Conservation (phyloP, 1,140 invertebrate genomes). For the Lordiphosa collinella region DNA sequence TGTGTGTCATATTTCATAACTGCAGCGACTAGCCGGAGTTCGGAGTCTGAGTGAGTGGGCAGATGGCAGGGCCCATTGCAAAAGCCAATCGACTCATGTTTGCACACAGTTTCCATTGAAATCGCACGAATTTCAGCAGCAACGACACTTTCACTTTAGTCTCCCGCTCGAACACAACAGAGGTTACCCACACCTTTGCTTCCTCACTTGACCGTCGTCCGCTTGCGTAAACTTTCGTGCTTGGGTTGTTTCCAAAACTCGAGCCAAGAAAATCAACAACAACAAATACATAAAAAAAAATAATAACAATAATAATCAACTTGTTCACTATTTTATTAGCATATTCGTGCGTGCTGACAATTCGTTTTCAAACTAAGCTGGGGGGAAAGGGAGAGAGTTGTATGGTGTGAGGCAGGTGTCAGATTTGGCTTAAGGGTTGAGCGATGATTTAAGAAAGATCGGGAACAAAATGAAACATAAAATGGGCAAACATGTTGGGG, state of each 20-base stretch:
- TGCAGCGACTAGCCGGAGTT: too few relatives aligned
- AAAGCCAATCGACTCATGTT: conserved; percentile 18
- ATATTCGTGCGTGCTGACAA: conserved; percentile 12
- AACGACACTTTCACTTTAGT: conserved; percentile 67
- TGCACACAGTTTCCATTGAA: conserved; percentile 38
- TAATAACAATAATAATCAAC: conserved; percentile 24
- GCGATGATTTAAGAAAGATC: too few relatives aligned
- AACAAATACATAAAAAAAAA: conserved; percentile 23
- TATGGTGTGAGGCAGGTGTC: too few relatives aligned
- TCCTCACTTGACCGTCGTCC: background rate
- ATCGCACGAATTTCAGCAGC: conserved; percentile 31
- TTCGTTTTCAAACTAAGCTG: conserved; percentile 1
- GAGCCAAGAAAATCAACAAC: conserved; percentile 21
- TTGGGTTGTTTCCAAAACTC: conserved; percentile 22
- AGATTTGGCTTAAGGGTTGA: too few relatives aligned
- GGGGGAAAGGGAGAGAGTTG: background rate
- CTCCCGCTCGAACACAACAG: conserved; percentile 18
- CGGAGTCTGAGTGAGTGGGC: too few relatives aligned
- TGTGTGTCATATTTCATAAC: too few relatives aligned
- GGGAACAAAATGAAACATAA: too few relatives aligned
- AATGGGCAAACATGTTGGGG: too few relatives aligned
- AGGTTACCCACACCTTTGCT: background rate
- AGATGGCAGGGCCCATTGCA: too few relatives aligned
- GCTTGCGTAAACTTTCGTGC: conserved; percentile 66
- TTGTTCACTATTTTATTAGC: conserved; percentile 13